phyloP scores from a whole-genome alignment of 2,888 invertebrate species.

The Panzeria rudis region DNA sequence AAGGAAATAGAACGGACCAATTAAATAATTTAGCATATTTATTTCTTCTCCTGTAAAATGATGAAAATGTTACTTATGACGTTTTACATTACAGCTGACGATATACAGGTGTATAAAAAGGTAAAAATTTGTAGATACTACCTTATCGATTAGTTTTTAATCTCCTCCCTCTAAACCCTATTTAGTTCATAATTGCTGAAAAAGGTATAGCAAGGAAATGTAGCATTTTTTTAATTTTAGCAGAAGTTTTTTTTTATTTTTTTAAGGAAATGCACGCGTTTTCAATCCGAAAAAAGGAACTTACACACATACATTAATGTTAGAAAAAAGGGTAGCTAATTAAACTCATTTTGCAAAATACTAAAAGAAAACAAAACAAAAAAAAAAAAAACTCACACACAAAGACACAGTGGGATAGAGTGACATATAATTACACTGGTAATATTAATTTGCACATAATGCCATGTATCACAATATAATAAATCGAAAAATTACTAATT shows the following conservation, averaged over 20 bases:
- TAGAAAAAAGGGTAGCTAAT: conserved; percentile 69
- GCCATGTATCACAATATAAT: background rate
- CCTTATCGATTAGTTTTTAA: conserved; percentile 25
- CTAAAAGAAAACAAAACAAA: conserved; percentile 7
- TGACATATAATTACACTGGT: background rate
- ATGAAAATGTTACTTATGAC: too few species aligned
- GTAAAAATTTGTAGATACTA: background rate
- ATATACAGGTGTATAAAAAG: too few species aligned
- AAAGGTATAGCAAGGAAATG: conserved; percentile 23
- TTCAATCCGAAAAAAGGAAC: conserved; percentile 59
- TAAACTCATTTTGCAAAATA: conserved; percentile 66
- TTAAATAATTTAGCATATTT: too few species aligned
- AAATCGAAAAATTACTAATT: background rate
- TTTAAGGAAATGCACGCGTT: conserved; percentile 57
- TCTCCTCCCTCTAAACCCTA: background rate
- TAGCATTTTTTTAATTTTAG: conserved; percentile 19
- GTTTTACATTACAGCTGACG: too few species aligned
- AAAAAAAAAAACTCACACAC: background rate
- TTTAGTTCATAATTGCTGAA: conserved; percentile 22
- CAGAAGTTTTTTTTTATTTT: background rate
- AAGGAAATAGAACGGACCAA: too few species aligned
- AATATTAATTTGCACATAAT: background rate
- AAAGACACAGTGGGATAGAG: conserved; percentile 3
- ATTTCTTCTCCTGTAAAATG: too few species aligned
- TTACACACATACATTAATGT: conserved; percentile 14